These are phyloP conservation scores for Denticeps clupeoides DNA, from an alignment of 2,797 vertebrate species.

Conservation along the genomic window DNA sequence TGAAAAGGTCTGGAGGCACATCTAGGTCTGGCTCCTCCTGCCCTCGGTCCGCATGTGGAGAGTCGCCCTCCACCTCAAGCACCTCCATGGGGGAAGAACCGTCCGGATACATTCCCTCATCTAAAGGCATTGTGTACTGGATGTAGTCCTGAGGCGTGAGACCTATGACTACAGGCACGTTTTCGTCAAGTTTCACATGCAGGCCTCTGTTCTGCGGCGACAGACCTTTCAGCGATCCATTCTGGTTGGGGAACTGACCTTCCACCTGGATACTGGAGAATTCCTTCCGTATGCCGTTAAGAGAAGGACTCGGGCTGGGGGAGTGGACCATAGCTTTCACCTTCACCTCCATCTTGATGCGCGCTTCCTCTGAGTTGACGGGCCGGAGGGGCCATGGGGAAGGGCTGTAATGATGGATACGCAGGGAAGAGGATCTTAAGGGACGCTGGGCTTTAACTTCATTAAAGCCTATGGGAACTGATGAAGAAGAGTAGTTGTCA, in stretches of 20 bases:
- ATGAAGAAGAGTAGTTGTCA: constrained; percentile 87
- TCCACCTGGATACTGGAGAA: constrained; percentile 83
- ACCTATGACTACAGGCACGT: constrained; percentile 93
- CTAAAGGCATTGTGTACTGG: constrained; percentile 99
- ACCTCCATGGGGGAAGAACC: constrained; percentile 90
- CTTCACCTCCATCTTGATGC: constrained; percentile 91
- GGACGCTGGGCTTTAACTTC: constrained; percentile 85
- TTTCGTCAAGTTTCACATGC: constrained; percentile 85
- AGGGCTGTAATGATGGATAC: constrained; percentile 93
- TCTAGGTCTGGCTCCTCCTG: constrained; percentile 70
- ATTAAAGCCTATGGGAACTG: constrained; percentile 84
- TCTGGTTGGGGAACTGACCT: constrained; percentile 73
- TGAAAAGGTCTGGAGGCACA: constrained; percentile 76
- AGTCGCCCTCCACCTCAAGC: constrained; percentile 60
- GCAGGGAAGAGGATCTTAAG: constrained; percentile 79
- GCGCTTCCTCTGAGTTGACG: constrained; percentile 83
- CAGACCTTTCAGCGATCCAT: constrained; percentile 64
- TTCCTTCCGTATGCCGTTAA: constrained; percentile 87
- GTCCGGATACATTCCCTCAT: constrained; percentile 94
- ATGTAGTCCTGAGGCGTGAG: constrained; percentile 96
- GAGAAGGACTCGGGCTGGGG: constrained; percentile 76
- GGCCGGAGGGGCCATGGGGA: constrained; percentile 91
- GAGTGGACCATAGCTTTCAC: constrained; percentile 95
- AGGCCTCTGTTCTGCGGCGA: constrained; percentile 77
- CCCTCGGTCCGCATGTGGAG: constrained; percentile 68